A percentile compares a stretch with the other conserved stretches of the same genome.
These are phyloP conservation scores for Caenorhabditis uteleia DNA, from an alignment of 2,888 invertebrate species.

Conservation along the genomic window DNA sequence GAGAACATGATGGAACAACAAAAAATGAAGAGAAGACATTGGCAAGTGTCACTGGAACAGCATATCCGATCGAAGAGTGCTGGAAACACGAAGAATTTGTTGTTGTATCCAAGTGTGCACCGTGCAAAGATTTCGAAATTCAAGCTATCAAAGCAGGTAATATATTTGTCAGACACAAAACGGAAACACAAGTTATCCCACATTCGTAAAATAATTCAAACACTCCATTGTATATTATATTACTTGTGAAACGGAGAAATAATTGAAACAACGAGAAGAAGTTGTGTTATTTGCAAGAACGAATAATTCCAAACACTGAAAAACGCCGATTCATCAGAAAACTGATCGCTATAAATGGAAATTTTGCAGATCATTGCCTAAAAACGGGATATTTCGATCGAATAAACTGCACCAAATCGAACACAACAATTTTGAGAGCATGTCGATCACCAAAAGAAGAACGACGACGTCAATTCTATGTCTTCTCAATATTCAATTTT, in stretches of 20 bases:
- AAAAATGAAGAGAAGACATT: too few relatives aligned
- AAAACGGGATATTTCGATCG: slow-evolving; percentile 47
- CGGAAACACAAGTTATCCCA: too few relatives aligned
- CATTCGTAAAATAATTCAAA: slow-evolving; percentile 2
- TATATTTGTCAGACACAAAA: background rate
- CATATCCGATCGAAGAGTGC: slow-evolving; percentile 35
- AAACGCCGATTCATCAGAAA: too few relatives aligned
- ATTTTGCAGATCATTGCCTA: slow-evolving; percentile 41
- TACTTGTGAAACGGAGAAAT: too few relatives aligned
- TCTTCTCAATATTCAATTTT: slow-evolving; percentile 27
- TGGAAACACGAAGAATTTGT: slow-evolving; percentile 42
- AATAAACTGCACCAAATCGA: slow-evolving; percentile 43
- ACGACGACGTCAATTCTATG: slow-evolving; percentile 15
- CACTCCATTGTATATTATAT: background rate
- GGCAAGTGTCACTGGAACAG: slow-evolving; percentile 8
- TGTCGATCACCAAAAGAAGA: slow-evolving; percentile 31
- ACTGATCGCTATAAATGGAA: too few relatives aligned
- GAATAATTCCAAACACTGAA: too few relatives aligned
- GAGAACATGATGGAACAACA: too few relatives aligned
- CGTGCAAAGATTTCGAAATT: slow-evolving; percentile 48
- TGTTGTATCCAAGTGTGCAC: slow-evolving; percentile 27
- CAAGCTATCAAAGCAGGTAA: slow-evolving; percentile 49
- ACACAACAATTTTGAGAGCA: slow-evolving; percentile 30
- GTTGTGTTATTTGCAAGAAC: too few relatives aligned
- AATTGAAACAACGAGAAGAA: too few relatives aligned